These are phyloP conservation scores for Lepidothrix coronata DNA, from an alignment of 2,113 vertebrate species.

Conservation along the genomic window DNA sequence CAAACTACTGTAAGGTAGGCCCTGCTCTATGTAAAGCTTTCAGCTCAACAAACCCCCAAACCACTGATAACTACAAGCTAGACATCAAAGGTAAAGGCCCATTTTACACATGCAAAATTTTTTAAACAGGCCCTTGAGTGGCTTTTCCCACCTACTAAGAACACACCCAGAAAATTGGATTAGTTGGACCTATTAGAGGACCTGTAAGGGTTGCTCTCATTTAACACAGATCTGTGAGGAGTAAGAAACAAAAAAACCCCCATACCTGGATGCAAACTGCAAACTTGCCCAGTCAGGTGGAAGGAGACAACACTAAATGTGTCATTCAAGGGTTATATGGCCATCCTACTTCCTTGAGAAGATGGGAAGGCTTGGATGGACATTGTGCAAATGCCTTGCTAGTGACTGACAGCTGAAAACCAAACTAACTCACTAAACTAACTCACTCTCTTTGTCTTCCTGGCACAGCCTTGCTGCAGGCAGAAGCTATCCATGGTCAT, in stretches of 20 bases:
- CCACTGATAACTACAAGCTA: not conserved
- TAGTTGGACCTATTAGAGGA: not conserved
- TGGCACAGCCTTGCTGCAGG: not conserved
- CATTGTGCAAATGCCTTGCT: not conserved
- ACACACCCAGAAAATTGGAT: not conserved
- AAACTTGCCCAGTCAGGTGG: not conserved
- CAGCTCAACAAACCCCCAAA: not conserved
- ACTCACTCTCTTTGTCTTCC: not conserved
- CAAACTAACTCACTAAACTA: not conserved
- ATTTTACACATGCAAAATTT: not conserved
- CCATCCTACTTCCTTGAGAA: not conserved
- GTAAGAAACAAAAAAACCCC: not conserved
- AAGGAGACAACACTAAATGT: not conserved
- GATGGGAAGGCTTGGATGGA: not conserved
- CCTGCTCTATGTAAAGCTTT: not conserved
- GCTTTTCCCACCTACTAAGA: not conserved
- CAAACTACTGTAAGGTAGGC: not conserved
- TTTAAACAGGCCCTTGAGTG: not conserved
- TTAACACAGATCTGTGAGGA: rapidly evolving
- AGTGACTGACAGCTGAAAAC: not conserved
- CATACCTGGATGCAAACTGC: not conserved
- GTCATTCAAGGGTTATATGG: not conserved
- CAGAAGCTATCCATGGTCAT: not conserved
- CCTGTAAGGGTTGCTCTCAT: not conserved
- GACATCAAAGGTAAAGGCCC: not conserved